Evolutionary conservation across 2,888 invertebrate species (phyloP), one percentile per base, ranked within the genome.

Genomic region (Thecocarcelia acutangulata): DNA sequence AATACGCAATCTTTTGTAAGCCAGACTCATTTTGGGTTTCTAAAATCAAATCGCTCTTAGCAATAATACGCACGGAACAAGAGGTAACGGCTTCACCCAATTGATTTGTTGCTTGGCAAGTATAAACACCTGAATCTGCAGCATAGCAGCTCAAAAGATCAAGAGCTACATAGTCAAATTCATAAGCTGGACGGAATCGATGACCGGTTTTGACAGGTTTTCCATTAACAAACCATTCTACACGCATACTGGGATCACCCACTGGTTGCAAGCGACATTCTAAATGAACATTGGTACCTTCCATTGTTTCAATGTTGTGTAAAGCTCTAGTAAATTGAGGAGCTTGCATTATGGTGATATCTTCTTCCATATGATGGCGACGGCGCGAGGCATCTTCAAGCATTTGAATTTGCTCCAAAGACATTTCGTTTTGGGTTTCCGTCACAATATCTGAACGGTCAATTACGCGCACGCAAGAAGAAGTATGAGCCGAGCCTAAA

Each of bases 221-320:
- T 19, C 98, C 98, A 90, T 99, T 98, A 78, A 97, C 97, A 90
- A 97, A 96, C 99, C 99, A 99, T 84, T 97, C 98, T 69, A 98
- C 96, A 89, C 93, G 94, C 97, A 97, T 97, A 6, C 95, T 94
- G n/a, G 96, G 93, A 90, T 97, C 97, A 21, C 97, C 97, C 58
- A 97, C 96, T 1, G 97, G 97, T 89, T 97, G 96, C 77, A 97
- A 92, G 80, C 97, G 94, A 88, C 97, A 97, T 91, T 98, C 97
- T 89, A 98, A 93, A 88, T 97, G 97, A 12, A 97, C 96, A 88
- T 97, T 97, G 0, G 96, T 96, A 54, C 97, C 95, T 91, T 97
- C 97, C 72, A 97, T 93, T 0, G 96, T 97, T 90, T 97, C 97
- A 85, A 97, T 94, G 87, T 97, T 97, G 88, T 97, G 97, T 84